These are phyloP conservation scores for Todiramphus chloris DNA, from an alignment of 2,113 vertebrate genomes.

Conservation along the genomic window DNA sequence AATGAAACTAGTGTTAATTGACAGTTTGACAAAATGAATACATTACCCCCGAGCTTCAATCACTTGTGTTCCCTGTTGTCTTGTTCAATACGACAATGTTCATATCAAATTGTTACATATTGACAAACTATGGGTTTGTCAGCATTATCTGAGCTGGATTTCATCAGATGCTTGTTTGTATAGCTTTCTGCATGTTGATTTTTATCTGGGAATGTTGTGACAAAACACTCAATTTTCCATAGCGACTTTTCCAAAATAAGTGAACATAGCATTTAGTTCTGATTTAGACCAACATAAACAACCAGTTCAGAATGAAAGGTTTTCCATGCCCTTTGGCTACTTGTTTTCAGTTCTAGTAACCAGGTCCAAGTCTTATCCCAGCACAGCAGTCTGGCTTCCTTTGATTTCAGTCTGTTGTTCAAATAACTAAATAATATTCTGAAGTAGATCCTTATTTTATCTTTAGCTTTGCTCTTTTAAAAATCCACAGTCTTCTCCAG, in stretches of 20 bases:
- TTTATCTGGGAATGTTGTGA: neutral
- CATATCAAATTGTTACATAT: neutral
- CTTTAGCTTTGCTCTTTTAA: neutral
- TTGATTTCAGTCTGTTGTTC: neutral
- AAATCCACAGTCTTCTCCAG: neutral
- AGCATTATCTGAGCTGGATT: neutral
- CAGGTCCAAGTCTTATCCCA: neutral
- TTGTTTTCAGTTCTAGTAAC: neutral
- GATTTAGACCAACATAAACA: neutral
- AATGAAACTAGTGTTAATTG: neutral
- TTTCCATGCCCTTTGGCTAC: neutral
- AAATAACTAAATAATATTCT: neutral
- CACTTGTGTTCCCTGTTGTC: neutral
- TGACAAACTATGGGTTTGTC: neutral
- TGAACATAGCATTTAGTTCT: neutral
- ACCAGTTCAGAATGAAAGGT: neutral
- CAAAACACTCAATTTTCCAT: neutral
- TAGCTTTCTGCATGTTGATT: neutral
- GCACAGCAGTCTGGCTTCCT: neutral
- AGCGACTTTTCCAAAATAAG: neutral
- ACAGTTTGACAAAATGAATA: neutral
- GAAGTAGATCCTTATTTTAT: neutral
- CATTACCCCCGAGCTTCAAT: neutral
- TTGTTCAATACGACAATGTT: neutral
- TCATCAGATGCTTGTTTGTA: neutral